Evolutionary conservation across 2,888 invertebrate genomes (phyloP).

Genomic region (Cecidostiba fungosa): DNA sequence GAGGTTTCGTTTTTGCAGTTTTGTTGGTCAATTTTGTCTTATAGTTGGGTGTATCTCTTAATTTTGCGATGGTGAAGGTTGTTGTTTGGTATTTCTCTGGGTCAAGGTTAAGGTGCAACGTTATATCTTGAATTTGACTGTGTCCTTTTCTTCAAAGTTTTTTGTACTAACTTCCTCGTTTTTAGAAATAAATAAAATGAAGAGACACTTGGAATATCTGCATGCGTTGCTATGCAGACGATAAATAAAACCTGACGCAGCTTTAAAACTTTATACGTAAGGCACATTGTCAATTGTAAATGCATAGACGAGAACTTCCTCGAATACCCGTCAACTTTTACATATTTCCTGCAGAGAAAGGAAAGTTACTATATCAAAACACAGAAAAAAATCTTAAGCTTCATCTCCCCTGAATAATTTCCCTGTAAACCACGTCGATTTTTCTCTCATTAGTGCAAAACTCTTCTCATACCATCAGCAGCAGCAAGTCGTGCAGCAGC

Average conservation of each 20-base stretch:
- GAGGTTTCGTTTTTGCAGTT: neutral
- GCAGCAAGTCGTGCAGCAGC: conserved; percentile 1
- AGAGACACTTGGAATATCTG: too few species aligned
- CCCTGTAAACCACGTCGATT: neutral
- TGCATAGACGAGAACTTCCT: neutral
- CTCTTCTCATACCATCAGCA: neutral
- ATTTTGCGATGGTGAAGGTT: too few species aligned
- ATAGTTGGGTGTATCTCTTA: neutral
- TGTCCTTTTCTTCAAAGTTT: too few species aligned
- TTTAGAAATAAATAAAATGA: too few species aligned
- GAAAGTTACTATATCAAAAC: neutral
- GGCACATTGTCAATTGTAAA: neutral
- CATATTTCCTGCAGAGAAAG: neutral
- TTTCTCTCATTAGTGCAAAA: conserved; percentile 25
- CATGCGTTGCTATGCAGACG: too few species aligned
- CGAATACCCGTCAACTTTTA: neutral
- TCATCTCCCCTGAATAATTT: neutral
- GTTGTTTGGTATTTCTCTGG: neutral
- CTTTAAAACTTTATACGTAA: neutral
- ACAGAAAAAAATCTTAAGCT: neutral
- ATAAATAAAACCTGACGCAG: neutral
- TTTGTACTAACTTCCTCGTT: too few species aligned
- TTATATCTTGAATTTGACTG: neutral
- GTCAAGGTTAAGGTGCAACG: neutral
- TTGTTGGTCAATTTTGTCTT: neutral